These are phyloP conservation scores for Tympanoctomys barrerae DNA, from an alignment of 2,797 vertebrate genomes.

Conservation along the genomic window DNA sequence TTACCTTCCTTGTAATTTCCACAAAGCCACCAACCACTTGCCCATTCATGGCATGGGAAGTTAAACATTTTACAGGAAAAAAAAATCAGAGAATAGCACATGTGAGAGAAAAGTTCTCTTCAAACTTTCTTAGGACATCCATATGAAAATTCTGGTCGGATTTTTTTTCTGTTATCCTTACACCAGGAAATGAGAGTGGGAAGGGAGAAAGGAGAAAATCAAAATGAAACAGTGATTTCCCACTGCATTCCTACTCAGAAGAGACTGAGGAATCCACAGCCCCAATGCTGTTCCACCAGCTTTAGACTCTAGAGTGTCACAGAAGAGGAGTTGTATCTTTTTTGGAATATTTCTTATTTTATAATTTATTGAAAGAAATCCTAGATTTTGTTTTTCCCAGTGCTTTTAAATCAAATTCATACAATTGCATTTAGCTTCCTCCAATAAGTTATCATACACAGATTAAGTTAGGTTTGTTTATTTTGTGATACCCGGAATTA, in stretches of 20 bases:
- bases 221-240: neutral
- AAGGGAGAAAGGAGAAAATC: neutral
- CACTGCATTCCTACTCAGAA: rapidly evolving
- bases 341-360: neutral
- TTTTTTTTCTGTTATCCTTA: neutral
- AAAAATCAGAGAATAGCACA: neutral
- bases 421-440: conserved; percentile 21
- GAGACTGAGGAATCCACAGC: neutral
- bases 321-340: neutral
- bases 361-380: neutral
- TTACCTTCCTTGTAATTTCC: neutral
- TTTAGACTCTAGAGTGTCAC: neutral
- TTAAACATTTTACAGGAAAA: neutral
- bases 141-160: neutral
- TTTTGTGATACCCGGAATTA: too few relatives aligned
- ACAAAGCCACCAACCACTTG: neutral
- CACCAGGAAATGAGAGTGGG: neutral
- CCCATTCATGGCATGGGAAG: neutral
- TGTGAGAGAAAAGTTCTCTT: neutral
- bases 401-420: neutral
- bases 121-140: neutral
- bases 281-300: neutral
- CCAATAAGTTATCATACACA: conserved; percentile 21
- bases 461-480: neutral
- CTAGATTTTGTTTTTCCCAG: neutral